Percentiles rank a stretch among this genome's conserved stretches.
These are phyloP conservation scores for Microctenopoma stevenorrisi DNA, from an alignment of 2,797 vertebrate genomes.

Conservation along the genomic window DNA sequence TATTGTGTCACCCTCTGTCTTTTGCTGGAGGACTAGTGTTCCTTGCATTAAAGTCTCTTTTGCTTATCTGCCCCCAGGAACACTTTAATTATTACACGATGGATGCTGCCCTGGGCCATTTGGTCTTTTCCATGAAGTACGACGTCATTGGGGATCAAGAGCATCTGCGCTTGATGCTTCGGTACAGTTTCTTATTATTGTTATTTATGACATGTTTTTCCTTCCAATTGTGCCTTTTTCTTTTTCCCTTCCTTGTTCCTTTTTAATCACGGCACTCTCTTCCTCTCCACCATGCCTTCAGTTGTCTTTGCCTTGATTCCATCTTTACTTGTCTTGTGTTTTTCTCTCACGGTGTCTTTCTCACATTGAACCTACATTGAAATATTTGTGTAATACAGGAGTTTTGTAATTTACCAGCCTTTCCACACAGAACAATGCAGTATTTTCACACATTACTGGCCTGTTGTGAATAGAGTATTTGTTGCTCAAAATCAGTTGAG, in stretches of 20 bases:
- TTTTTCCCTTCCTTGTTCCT: background rate
- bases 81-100: conserved; percentile 99
- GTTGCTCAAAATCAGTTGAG: background rate
- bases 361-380: background rate
- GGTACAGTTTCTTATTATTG: conserved; percentile 77
- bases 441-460: conserved; percentile 10
- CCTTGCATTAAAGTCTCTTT: conserved; percentile 34
- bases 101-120: conserved; percentile 91
- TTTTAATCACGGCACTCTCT: background rate
- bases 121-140: conserved; percentile 97
- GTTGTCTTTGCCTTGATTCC: conserved; percentile 4
- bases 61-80: conserved; percentile 84
- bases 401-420: background rate
- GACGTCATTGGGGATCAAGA: conserved; percentile 97
- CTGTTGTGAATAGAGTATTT: background rate
- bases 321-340: background rate
- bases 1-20: conserved; percentile 20
- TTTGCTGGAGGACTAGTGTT: conserved; percentile 23
- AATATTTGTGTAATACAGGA: background rate
- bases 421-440: background rate
- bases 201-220: conserved; percentile 28
- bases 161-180: conserved; percentile 93
- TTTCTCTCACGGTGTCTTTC: background rate
- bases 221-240: background rate
- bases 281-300: background rate